Base-by-base conservation (phyloP, 1,140 invertebrate species). In the Sycophaga agraensis region DNA sequence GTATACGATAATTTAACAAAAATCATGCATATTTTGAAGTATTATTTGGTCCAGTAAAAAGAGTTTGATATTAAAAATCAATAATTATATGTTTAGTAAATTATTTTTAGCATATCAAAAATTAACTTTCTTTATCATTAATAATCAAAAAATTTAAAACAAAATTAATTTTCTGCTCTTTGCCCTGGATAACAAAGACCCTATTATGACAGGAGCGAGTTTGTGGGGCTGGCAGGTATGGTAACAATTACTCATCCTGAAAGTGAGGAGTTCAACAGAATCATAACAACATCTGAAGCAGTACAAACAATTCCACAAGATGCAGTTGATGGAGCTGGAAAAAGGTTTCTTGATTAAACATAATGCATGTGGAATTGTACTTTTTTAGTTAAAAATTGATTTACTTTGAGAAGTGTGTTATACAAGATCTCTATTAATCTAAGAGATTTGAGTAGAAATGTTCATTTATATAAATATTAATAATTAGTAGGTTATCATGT, bases 161-260 rank as follows among this genome's bases (percentile, higher is more conserved):
- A 19, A 42, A 42, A 42, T 17, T 17, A 45, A 45, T 46, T 51
- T 37, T 26, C 16, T 7, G 16, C 26, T 51, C 12, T 22, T 39
- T 17, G 12, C 21, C 11, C 6, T 46, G 14, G 31, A 53, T 57
- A 59, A 64, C 49, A 48, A 62, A 66, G 42, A 62, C 24, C n/a
- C 34, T 68, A 64, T 73, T 68, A 63, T 63, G 61, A 73, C 66
- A 81, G 79, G 73, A 81, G 76, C 69, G 79, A 81, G 71, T 80
- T 80, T 72, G 70, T 78, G 55, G 79, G 77, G 17, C 73, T 81
- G 55, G 65, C 73, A 59, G 79, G 79, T 71, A 80, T 79, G 77
- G 79, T 81, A 69, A 81, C 74, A 51, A 72, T 81, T 59, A 75
- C 78, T 59, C 73, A 75, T 72, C 69, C 76, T 39, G 79, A 80